Evolutionary conservation across 2,797 vertebrate species (phyloP).

Genomic region (Sebastes ruberrimus): DNA sequence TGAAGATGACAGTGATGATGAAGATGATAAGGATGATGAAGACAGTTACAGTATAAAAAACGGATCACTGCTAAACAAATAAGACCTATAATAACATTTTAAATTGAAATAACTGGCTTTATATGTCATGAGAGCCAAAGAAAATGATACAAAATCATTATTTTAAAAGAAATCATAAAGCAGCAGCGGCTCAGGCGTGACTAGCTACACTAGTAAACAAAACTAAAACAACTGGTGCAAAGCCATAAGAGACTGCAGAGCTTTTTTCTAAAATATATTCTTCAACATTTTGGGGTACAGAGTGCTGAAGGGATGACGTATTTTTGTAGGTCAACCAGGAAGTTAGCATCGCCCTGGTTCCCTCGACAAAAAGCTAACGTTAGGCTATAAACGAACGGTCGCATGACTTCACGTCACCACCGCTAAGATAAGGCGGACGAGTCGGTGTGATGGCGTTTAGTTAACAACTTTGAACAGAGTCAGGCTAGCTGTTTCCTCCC

Average conservation of each 20-base stretch:
- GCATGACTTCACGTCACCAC: no score
- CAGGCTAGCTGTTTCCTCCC: neutral
- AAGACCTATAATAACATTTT: neutral
- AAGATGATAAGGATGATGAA: neutral
- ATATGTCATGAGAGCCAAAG: neutral
- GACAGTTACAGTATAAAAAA: neutral
- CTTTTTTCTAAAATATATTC: neutral
- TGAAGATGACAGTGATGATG: slow-evolving; percentile 12
- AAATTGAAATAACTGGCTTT: neutral
- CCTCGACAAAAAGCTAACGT: no score
- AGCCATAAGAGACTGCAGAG: neutral
- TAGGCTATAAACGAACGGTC: no score
- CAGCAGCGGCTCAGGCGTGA: neutral
- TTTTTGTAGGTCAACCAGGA: no score
- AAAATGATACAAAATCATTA: neutral
- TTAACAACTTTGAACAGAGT: neutral
- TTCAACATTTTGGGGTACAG: neutral
- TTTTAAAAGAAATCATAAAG: neutral
- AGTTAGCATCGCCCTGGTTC: no score
- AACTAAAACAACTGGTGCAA: neutral
- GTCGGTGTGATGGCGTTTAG: no score
- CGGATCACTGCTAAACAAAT: neutral
- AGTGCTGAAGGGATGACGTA: no score
- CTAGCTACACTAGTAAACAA: neutral
- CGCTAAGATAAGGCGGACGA: no score